Conservation (phyloP, 2,888 invertebrate species). For the Epistrophe eligans region DNA sequence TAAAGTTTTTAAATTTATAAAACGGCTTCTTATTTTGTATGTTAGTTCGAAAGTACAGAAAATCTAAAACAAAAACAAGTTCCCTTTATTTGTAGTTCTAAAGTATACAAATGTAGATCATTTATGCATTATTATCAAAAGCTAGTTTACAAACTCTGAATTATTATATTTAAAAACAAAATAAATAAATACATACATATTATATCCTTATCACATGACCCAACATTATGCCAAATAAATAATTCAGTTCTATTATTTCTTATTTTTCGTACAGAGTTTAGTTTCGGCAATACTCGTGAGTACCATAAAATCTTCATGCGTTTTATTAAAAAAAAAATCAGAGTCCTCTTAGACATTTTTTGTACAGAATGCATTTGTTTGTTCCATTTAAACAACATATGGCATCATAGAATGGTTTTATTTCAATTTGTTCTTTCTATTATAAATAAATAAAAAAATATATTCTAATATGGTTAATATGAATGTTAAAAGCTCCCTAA, state of each 20-base stretch:
- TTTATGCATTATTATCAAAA: not conserved
- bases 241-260: conserved; percentile 75
- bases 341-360: conserved; percentile 43
- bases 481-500: conserved; percentile 15
- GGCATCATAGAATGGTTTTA: conserved; percentile 52
- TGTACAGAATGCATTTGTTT: conserved; percentile 65
- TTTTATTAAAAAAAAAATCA: conserved; percentile 36
- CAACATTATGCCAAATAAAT: conserved; percentile 52
- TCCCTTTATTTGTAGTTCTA: not conserved
- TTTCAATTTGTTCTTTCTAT: conserved; percentile 39
- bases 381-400: conserved; percentile 32
- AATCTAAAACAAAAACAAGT: not conserved
- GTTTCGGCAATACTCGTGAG: conserved; percentile 84
- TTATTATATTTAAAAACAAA: not conserved
- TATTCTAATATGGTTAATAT: conserved; percentile 37
- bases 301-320: conserved; percentile 76
- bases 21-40: not conserved
- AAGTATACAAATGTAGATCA: not conserved
- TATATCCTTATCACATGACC: not conserved
- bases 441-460: conserved; percentile 14
- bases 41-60: not conserved
- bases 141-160: conserved; percentile 1
- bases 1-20: not conserved
- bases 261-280: conserved; percentile 82
- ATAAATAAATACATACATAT: not conserved